Conservation (phyloP, 1,140 invertebrate species). For the Zaprionus tsacasi region DNA sequence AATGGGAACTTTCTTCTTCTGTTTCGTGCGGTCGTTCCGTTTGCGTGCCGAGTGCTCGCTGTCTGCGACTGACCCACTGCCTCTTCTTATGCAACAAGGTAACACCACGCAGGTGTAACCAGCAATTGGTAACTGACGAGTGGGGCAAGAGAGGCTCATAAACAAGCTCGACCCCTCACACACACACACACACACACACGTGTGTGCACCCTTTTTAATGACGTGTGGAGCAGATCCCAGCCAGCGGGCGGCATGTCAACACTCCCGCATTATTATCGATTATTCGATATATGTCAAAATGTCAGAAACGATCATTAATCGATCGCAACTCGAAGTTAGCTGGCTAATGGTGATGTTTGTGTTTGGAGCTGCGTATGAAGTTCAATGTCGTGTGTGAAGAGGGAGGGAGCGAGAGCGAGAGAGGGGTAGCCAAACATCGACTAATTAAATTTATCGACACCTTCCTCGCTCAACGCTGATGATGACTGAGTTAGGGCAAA, state of each 20-base stretch:
- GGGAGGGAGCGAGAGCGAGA: background rate
- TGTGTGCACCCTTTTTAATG: conserved; percentile 34
- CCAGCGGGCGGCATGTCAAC: conserved; percentile 27
- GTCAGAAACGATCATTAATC: conserved; percentile 18
- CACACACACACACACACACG: background rate
- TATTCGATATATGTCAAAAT: conserved; percentile 24
- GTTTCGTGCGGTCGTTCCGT: conserved; percentile 24
- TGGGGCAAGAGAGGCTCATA: conserved; percentile 14
- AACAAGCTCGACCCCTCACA: background rate
- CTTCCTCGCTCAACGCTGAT: conserved; percentile 29
- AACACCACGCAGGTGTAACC: conserved; percentile 24
- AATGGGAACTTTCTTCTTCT: conserved; percentile 26
- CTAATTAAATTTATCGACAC: conserved; percentile 62
- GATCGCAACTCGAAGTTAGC: conserved; percentile 29
- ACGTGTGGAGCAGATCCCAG: background rate
- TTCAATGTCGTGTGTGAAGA: conserved; percentile 58
- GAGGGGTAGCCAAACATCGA: conserved; percentile 36
- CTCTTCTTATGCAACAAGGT: conserved; percentile 58
- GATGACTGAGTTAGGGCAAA: conserved; percentile 3
- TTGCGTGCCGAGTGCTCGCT: conserved; percentile 47
- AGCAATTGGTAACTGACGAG: conserved; percentile 17
- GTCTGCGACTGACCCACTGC: conserved; percentile 10
- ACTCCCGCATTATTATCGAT: conserved; percentile 21
- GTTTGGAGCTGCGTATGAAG: conserved; percentile 48
- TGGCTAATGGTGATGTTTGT: conserved; percentile 47